Base-by-base conservation (phyloP, 2,797 vertebrate genomes). In the Onychomys leucogaster region DNA sequence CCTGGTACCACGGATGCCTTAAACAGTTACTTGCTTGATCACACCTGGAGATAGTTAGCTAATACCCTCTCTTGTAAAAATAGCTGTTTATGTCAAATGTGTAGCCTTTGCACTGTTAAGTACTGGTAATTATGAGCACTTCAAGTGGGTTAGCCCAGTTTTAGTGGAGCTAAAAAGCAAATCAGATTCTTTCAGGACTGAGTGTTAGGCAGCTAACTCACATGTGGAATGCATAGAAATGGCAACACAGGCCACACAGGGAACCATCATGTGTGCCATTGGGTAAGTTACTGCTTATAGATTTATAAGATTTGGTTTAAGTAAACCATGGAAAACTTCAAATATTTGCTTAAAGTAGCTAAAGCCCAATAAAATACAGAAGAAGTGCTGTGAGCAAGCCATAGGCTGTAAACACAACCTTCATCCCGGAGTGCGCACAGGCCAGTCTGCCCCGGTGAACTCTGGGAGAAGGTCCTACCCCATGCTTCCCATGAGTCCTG, bases 91-190 rank as follows among this genome's bases (percentile, higher is more conserved):
- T 25, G 29, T 59, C 52, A 85, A 46, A 32, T 63, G 93, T 82
- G 75, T 69, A 80, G 89, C n/a, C 87, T 84, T 69, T 94, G 49
- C 17, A 69, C 75, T n/a, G 29, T 25, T 82, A 57, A 88, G 81
- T 71, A 37, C 34, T 41, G 55, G 55, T 83, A 77, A 77, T 59
- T 82, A 90, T 41, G 49, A 77, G 23, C 0, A 61, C 52, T 89
- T 93, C 52, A 65, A 75, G 78, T 49, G 34, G 88, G 27, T 65
- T 67, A 85, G n/a, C 82, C 80, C 73, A 77, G 88, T 52, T 80
- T 94, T 94, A 83, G 23, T 80, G 37, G 65, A 90, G 16, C 78
- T 61, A 94, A 73, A 75, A 57, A 73, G 67, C n/a, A 73, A 73
- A 77, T 69, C 63, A 84, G 25, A 86, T 63, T 92, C 23, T 87